These are phyloP conservation scores for Hirundo rustica DNA, from an alignment of 2,797 vertebrate species.

Conservation along the genomic window DNA sequence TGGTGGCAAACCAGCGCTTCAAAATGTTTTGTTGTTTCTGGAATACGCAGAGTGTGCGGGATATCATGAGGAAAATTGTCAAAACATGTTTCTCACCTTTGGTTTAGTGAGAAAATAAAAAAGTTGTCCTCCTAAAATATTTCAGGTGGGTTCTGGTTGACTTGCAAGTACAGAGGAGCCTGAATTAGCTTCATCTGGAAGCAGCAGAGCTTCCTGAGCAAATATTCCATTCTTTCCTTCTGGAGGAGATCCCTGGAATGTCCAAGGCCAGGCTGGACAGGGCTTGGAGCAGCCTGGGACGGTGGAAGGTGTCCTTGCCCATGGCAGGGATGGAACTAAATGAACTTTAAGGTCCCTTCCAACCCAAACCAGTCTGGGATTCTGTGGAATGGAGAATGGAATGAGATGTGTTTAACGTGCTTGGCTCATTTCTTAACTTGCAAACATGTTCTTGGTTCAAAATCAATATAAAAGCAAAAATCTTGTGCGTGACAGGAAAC, in stretches of 20 bases:
- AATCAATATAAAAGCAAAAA: background rate
- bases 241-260: background rate
- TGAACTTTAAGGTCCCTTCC: background rate
- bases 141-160: background rate
- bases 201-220: background rate
- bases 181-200: background rate
- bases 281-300: background rate
- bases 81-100: background rate
- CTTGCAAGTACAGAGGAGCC: background rate
- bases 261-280: background rate
- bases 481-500: background rate
- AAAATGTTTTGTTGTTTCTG: background rate
- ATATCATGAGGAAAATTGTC: background rate
- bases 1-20: background rate
- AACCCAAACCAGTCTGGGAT: background rate
- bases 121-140: background rate
- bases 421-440: background rate
- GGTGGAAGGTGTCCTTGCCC: background rate
- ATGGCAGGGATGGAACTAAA: background rate
- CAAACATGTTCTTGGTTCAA: accelerated
- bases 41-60: background rate
- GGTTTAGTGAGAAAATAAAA: background rate
- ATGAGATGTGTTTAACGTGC: background rate
- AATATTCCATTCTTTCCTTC: background rate
- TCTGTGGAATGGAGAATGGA: background rate